These are phyloP conservation scores for Choristoneura rosaceana DNA, from an alignment of 2,888 invertebrate genomes.

Conservation along the genomic window DNA sequence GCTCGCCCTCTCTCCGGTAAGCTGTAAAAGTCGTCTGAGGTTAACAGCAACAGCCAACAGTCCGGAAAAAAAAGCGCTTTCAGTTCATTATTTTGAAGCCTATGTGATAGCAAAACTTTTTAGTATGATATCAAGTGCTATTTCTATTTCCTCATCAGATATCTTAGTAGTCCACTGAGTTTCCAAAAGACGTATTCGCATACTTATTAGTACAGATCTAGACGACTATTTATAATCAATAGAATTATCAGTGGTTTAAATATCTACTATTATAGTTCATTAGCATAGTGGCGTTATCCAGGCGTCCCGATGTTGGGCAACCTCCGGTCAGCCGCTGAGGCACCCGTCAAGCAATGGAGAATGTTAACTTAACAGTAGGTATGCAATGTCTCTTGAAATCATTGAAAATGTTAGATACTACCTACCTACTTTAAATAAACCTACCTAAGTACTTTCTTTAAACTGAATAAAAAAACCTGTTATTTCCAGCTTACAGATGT, in stretches of 20 bases:
- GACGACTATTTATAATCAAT: not conserved
- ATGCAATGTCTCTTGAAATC: not conserved
- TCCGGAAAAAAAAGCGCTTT: too few relatives aligned
- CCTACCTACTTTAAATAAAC: too few relatives aligned
- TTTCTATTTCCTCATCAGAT: not conserved
- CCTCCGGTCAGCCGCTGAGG: not conserved
- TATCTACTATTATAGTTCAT: not conserved
- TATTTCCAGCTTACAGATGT: too few relatives aligned
- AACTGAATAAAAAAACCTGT: too few relatives aligned
- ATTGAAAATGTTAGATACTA: too few relatives aligned
- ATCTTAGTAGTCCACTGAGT: not conserved
- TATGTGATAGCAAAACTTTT: too few relatives aligned
- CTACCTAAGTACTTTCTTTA: too few relatives aligned
- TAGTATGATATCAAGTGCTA: too few relatives aligned
- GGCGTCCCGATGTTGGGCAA: not conserved
- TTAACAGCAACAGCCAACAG: too few relatives aligned
- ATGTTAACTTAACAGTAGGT: not conserved
- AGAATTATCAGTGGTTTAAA: constrained; percentile 3
- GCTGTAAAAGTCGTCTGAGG: too few relatives aligned
- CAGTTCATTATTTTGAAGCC: too few relatives aligned
- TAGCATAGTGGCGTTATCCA: not conserved
- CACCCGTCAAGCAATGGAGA: not conserved
- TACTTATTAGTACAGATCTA: not conserved
- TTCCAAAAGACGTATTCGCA: not conserved
- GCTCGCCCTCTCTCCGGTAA: too few relatives aligned